Base-by-base conservation (phyloP, 2,888 invertebrate genomes). In the Pristionchus arcanus region DNA sequence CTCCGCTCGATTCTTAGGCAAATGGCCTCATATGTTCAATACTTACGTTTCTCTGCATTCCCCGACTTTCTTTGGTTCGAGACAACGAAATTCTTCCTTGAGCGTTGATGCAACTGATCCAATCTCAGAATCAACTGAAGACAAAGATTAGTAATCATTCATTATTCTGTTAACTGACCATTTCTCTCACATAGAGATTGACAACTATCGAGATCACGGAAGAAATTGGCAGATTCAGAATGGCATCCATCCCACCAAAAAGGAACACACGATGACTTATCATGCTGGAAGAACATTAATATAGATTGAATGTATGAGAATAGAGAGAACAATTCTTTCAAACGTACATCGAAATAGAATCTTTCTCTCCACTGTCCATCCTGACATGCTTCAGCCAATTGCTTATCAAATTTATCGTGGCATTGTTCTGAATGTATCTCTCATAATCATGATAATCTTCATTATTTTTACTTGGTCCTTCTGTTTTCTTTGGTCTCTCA, bases 171-270 rank as follows among this genome's bases (percentile, higher is more conserved):
- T 7, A 34, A 59, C n/a, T 49, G 49, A 91, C 90, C 92, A 55
- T 91, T 91, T 88, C 92, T 91, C 63, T 91, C 90, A 86, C 93
- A 93, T 19, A 92, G 91, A 16, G 90, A 87, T 31, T 90, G 90
- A 68, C 93, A 93, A 15, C 92, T 91, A 55, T 90, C 90, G 83
- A 91, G 90, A 90, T 93, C 92, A 16, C 91, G 89, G 91, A 93
- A 94, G 66, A 94, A 94, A 88, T 94, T 94, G 81, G 94, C 93
- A 11, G 93, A 93, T 15, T 92, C 71, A 15, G 93, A 91, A 7
- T 90, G 90, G 89, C 94, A 94, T 4, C 93, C 93, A 90, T 94
- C 94, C 92, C 93, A 94, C 94, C 94, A 94, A 90, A 94, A 94
- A 15, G 92, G 90, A 7, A 68, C 77, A 84, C 94, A 94, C 42